Evolutionary conservation across 2,888 invertebrate species (phyloP).

Genomic region (Drepanosiphum platanoidis): DNA sequence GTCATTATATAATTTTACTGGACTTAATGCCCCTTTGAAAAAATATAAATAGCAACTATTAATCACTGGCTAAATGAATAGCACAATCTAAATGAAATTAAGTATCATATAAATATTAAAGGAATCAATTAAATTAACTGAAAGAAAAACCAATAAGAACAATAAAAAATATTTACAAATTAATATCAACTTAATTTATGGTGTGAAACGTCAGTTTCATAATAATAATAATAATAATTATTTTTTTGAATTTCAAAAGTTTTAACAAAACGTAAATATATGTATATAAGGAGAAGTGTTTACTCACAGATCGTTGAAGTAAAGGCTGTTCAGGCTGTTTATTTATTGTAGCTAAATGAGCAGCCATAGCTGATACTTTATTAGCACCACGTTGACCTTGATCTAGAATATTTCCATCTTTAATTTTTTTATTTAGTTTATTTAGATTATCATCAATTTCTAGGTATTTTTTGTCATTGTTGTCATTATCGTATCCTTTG

Average conservation of each 20-base stretch:
- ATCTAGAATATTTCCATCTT: conserved; percentile 80
- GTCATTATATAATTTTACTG: too few relatives aligned
- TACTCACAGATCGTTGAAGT: conserved; percentile 61
- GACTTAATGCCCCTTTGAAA: too few relatives aligned
- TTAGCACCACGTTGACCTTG: conserved; percentile 74
- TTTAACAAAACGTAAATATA: neutral
- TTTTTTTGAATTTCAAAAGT: too few relatives aligned
- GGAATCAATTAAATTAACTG: too few relatives aligned
- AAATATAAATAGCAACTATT: too few relatives aligned
- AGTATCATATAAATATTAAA: too few relatives aligned
- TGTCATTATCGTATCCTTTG: conserved; percentile 72
- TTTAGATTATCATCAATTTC: conserved; percentile 80
- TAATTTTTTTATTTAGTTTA: conserved; percentile 77
- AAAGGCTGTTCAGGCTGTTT: conserved; percentile 62
- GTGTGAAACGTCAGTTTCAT: too few relatives aligned
- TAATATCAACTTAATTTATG: neutral
- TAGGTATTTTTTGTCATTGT: conserved; percentile 73
- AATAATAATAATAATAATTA: neutral
- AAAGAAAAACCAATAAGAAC: too few relatives aligned
- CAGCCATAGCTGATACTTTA: conserved; percentile 89
- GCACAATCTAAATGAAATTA: too few relatives aligned
- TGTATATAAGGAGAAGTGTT: neutral
- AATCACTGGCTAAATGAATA: too few relatives aligned
- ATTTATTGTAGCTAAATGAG: conserved; percentile 72
- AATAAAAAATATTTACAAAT: too few relatives aligned